A percentile compares a stretch with the other conserved stretches of the same genome.
Conservation (phyloP, 2,113 vertebrate species). For the Pongo pygmaeus region DNA sequence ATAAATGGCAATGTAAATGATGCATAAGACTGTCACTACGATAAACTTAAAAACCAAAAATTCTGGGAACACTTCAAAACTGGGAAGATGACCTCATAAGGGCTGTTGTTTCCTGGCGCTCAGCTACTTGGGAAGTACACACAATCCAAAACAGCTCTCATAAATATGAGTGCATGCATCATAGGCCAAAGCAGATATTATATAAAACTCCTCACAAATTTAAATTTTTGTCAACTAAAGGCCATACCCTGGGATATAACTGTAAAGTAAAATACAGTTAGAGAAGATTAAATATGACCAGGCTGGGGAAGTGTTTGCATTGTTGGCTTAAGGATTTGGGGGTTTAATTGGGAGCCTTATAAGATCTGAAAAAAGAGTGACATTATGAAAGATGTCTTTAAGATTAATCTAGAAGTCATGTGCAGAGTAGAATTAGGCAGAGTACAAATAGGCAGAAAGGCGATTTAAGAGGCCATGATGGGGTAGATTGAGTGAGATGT, state of each 20-base stretch:
- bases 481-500: background rate
- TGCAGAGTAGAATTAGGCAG: background rate
- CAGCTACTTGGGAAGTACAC: background rate
- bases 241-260: background rate
- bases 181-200: background rate
- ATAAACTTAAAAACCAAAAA: background rate
- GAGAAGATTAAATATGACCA: background rate
- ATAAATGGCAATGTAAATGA: background rate
- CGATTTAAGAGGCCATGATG: background rate
- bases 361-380: background rate
- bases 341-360: background rate
- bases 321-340: background rate
- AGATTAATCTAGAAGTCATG: background rate
- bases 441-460: background rate
- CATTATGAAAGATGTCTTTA: background rate
- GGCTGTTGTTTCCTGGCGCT: background rate
- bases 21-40: background rate
- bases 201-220: background rate
- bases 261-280: background rate
- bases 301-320: background rate
- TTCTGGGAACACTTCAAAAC: background rate
- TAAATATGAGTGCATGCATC: background rate
- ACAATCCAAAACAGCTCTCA: background rate
- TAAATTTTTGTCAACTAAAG: background rate
- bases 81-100: conserved; percentile 14